Conservation (phyloP, 2,113 vertebrate species). For the Mus pahari region DNA sequence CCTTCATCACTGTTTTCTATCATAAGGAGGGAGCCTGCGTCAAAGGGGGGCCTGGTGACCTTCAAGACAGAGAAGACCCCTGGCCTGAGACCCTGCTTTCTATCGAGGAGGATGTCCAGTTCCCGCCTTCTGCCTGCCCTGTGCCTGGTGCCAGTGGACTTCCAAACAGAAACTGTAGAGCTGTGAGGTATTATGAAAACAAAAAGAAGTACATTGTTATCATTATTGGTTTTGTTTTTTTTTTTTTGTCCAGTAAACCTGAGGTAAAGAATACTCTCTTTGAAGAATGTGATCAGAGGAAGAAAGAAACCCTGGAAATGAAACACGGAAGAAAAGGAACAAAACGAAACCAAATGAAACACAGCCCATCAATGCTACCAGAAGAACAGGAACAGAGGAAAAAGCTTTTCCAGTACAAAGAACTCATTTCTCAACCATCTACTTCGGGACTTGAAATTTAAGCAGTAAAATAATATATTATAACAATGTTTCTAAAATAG, state of each 20-base stretch:
- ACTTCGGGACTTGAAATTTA: slow-evolving; percentile 97
- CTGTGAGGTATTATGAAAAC: slow-evolving; percentile 92
- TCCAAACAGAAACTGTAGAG: slow-evolving; percentile 86
- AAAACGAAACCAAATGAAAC: neutral
- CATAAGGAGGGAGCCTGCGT: slow-evolving; percentile 86
- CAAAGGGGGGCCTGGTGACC: slow-evolving; percentile 83
- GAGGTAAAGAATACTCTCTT: slow-evolving; percentile 94
- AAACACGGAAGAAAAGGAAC: neutral
- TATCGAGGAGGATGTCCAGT: fast-evolving
- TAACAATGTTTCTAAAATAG: slow-evolving; percentile 99
- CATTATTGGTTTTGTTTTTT: slow-evolving; percentile 65
- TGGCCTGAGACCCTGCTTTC: slow-evolving; percentile 33
- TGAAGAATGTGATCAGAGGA: slow-evolving; percentile 92
- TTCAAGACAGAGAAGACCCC: slow-evolving; percentile 76
- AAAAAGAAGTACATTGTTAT: slow-evolving; percentile 85
- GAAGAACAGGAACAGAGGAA: slow-evolving; percentile 87
- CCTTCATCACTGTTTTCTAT: slow-evolving; percentile 83
- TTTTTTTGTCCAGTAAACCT: slow-evolving; percentile 95
- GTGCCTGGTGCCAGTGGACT: slow-evolving; percentile 75
- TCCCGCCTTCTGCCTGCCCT: neutral
- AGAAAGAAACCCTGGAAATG: slow-evolving; percentile 33
- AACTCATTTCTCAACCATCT: slow-evolving; percentile 93
- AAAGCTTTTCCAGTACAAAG: slow-evolving; percentile 98
- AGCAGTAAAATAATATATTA: slow-evolving; percentile 99
- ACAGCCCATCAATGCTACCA: slow-evolving; percentile 88